Conservation (phyloP, 1,140 invertebrate species). For the Eurosta solidaginis region DNA sequence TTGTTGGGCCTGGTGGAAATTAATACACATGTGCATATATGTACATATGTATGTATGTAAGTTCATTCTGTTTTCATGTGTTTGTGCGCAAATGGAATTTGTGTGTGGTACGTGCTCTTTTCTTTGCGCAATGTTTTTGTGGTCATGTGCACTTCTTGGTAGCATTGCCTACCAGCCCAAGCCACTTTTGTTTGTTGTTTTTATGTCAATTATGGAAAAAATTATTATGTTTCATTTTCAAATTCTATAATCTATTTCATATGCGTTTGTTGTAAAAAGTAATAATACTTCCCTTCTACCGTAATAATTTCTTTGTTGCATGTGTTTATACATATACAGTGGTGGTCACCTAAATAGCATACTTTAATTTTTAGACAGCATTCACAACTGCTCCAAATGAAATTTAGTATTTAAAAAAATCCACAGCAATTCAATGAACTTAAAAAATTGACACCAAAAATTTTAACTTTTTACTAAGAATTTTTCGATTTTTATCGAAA, state of each 20-base stretch:
- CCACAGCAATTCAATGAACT: too few relatives aligned
- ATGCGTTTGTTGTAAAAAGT: neutral
- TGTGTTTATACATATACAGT: neutral
- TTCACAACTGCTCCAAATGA: too few relatives aligned
- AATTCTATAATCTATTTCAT: neutral
- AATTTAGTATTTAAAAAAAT: too few relatives aligned
- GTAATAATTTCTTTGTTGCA: neutral
- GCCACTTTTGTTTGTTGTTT: neutral
- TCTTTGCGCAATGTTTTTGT: conserved; percentile 8
- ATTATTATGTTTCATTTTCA: conserved; percentile 10
- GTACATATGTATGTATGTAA: neutral
- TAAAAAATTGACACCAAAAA: too few relatives aligned
- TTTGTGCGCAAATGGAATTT: neutral
- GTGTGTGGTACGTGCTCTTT: conserved; percentile 24
- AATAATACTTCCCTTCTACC: neutral
- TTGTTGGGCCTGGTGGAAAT: neutral
- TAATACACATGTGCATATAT: too few relatives aligned
- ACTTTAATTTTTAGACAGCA: too few relatives aligned
- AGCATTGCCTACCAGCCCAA: neutral
- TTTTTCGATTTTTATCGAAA: too few relatives aligned
- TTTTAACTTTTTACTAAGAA: too few relatives aligned
- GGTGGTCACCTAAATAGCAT: too few relatives aligned
- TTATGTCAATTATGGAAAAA: conserved; percentile 20
- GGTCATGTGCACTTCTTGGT: conserved; percentile 18
- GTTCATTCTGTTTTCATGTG: too few relatives aligned